These are phyloP conservation scores for Gisinianus flammeolus DNA, from an alignment of 2,888 invertebrate species.

Conservation along the genomic window DNA sequence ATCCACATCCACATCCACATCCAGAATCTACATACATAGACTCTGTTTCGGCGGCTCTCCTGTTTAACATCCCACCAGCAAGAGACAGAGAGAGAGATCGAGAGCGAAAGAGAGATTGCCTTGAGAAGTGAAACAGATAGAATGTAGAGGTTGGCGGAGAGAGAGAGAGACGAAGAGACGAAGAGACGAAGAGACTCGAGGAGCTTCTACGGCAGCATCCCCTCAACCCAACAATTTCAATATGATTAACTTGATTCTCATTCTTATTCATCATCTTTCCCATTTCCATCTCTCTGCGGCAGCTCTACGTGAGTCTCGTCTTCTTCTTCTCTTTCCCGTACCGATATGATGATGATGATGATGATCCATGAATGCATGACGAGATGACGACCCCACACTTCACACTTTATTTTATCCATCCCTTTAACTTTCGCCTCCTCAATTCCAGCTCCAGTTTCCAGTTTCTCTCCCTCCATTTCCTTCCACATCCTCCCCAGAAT, in stretches of 20 bases:
- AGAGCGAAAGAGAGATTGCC: not conserved
- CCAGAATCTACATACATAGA: not conserved
- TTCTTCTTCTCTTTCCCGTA: too few relatives aligned
- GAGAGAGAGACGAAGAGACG: not conserved
- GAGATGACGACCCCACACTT: not conserved
- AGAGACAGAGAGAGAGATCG: not conserved
- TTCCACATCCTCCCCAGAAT: not conserved
- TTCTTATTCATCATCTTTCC: conserved; percentile 21
- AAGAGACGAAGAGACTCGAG: not conserved
- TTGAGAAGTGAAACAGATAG: not conserved
- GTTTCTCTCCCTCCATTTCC: not conserved
- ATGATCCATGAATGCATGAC: not conserved
- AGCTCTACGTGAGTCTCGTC: not conserved
- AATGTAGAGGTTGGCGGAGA: not conserved
- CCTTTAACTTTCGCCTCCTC: not conserved
- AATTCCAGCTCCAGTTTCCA: too few relatives aligned
- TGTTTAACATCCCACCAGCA: not conserved
- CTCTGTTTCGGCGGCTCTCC: not conserved
- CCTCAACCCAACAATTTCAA: conserved; percentile 3
- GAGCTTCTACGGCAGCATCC: not conserved
- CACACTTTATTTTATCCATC: not conserved
- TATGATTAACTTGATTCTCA: conserved; percentile 17
- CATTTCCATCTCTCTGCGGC: not conserved
- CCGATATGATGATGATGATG: not conserved
- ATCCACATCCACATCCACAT: not conserved